Conservation (phyloP, 2,888 invertebrate genomes). For the Geophilus truncorum region DNA sequence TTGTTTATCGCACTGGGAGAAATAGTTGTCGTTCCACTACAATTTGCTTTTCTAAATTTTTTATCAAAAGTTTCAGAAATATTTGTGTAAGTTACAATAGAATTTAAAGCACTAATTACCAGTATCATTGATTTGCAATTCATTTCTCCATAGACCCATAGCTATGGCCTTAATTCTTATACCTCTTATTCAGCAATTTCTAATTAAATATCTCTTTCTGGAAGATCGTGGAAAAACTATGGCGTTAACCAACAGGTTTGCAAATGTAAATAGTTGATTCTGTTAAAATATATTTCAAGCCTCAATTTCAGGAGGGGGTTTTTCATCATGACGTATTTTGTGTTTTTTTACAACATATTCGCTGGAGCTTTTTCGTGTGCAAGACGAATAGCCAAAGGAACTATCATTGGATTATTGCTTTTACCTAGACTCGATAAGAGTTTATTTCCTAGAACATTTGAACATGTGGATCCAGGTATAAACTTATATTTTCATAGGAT, state of each 20-base stretch:
- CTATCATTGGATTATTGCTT: not conserved
- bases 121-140: not conserved
- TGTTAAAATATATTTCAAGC: no score
- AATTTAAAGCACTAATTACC: not conserved
- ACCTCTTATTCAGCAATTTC: not conserved
- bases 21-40: not conserved
- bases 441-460: not conserved
- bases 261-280: not conserved
- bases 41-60: not conserved
- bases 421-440: not conserved
- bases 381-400: not conserved
- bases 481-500: not conserved
- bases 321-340: not conserved
- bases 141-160: not conserved
- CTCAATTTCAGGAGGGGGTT: conserved; percentile 4
- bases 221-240: not conserved
- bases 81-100: not conserved
- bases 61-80: not conserved
- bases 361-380: not conserved
- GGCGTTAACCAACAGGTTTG: not conserved
- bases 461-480: not conserved
- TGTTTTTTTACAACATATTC: not conserved
- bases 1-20: not conserved
- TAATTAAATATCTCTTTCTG: not conserved
- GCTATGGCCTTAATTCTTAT: not conserved